These are phyloP conservation scores for Drosophila burlai DNA, from an alignment of 1,140 invertebrate species.

Conservation along the genomic window DNA sequence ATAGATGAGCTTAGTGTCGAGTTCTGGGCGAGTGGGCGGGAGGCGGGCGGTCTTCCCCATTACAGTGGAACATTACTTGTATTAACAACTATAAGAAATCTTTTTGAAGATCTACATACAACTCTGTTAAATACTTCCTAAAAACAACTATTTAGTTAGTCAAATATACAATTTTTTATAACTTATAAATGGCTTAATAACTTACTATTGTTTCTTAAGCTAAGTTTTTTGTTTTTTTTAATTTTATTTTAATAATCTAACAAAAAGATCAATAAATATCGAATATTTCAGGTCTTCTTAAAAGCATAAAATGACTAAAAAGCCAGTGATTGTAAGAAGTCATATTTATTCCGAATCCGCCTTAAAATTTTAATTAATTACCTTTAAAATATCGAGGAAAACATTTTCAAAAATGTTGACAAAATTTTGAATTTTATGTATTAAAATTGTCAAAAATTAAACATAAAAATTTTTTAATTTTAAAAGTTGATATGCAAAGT, in stretches of 20 bases:
- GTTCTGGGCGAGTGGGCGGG: slow-evolving; percentile 22
- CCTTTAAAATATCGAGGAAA: not conserved
- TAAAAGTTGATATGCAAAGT: too few relatives aligned
- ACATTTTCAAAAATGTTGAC: not conserved
- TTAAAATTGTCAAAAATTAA: not conserved
- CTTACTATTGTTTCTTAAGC: rapidly evolving
- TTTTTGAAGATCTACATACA: not conserved
- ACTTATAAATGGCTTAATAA: too few relatives aligned
- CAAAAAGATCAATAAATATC: not conserved
- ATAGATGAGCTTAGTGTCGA: slow-evolving; percentile 76
- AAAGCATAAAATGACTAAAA: not conserved
- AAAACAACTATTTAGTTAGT: not conserved
- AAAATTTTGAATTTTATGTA: too few relatives aligned
- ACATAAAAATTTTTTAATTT: too few relatives aligned
- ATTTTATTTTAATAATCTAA: too few relatives aligned
- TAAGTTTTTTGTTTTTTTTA: too few relatives aligned
- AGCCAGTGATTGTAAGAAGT: too few relatives aligned
- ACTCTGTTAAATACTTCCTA: not conserved
- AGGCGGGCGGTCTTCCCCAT: not conserved
- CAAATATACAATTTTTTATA: not conserved
- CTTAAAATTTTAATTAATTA: not conserved
- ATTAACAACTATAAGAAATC: not conserved
- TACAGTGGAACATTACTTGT: slow-evolving; percentile 20
- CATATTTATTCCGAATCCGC: not conserved
- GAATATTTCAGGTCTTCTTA: not conserved